A percentile compares a stretch with the other conserved stretches of the same genome.
phyloP scores from a whole-genome alignment of 2,797 vertebrate genomes.

The Austrolebias charrua region DNA sequence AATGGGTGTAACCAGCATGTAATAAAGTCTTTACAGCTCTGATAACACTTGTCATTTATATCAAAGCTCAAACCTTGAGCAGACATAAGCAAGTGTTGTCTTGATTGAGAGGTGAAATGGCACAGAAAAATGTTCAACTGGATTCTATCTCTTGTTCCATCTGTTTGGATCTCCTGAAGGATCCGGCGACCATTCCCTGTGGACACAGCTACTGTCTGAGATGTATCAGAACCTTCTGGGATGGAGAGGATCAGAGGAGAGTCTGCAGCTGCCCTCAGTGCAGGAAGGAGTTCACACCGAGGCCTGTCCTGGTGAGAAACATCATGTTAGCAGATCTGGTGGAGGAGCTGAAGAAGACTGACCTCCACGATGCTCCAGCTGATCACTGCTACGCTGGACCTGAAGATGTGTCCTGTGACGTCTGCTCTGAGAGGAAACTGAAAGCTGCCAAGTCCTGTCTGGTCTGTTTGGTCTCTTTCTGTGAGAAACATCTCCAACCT shows the following conservation, averaged over 20 bases:
- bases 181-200: constrained; percentile 20
- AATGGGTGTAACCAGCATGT: no score
- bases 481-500: constrained; percentile 2
- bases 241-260: neutral
- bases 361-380: neutral
- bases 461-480: neutral
- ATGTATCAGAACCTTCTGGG: constrained; percentile 10
- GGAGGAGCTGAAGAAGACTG: constrained; percentile 1
- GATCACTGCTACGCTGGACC: neutral
- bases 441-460: constrained; percentile 12
- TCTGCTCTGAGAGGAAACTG: constrained; percentile 1
- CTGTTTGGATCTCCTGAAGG: constrained; percentile 21
- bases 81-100: no score
- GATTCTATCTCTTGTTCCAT: neutral
- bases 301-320: constrained; percentile 6
- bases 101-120: no score
- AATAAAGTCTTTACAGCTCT: no score
- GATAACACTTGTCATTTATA: no score
- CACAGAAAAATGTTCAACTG: no score
- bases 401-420: neutral
- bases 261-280: constrained; percentile 16
- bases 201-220: no score
- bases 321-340: constrained; percentile 11
- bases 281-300: constrained; percentile 5
- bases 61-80: no score